Conservation (phyloP, 1,140 invertebrate genomes). For the Bombyx mori region ASM3026992v2 NC_085111.1:7619001-7619500, state of each 20-base stretch:
- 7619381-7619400: constrained; percentile 48
- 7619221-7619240: constrained; percentile 13
- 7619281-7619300: constrained; percentile 9
- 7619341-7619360: constrained; percentile 21
- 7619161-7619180: constrained; percentile 11
- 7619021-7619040: too few relatives aligned
- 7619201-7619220: constrained; percentile 6
- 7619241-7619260: constrained; percentile 18
- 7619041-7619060: too few relatives aligned
- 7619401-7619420: constrained; percentile 57
- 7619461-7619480: constrained; percentile 60
- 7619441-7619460: constrained; percentile 64
- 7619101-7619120: too few relatives aligned
- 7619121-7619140: too few relatives aligned
- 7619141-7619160: background rate
- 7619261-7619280: constrained; percentile 3
- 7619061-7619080: too few relatives aligned
- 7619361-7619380: constrained; percentile 29
- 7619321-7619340: constrained; percentile 32
- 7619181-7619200: background rate
- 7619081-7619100: too few relatives aligned
- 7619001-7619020: too few relatives aligned
- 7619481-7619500: constrained; percentile 25
- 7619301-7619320: constrained; percentile 2
- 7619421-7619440: constrained; percentile 25